These are phyloP conservation scores for Tricholauxania praeusta DNA, from an alignment of 2,888 invertebrate species.

Conservation along the genomic window DNA sequence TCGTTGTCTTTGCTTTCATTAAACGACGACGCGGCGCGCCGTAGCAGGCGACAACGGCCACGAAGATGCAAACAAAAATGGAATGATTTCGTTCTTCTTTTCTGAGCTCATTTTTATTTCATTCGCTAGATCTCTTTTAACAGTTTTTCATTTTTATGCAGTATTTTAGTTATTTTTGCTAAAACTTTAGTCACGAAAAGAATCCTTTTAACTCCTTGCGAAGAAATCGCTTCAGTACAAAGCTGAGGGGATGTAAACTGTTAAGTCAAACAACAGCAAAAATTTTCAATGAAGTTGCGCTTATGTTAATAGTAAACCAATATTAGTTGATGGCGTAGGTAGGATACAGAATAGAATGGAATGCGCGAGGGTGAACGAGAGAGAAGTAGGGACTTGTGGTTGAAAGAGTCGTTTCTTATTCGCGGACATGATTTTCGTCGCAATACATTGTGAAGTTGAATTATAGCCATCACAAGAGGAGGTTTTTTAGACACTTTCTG, in stretches of 20 bases:
- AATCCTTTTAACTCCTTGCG: constrained; percentile 46
- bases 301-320: constrained; percentile 40
- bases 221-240: not conserved
- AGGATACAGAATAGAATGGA: not conserved
- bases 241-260: not conserved
- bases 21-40: constrained; percentile 19
- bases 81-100: constrained; percentile 40
- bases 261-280: not conserved
- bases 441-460: not conserved
- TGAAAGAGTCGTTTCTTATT: not conserved
- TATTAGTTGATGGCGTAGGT: constrained; percentile 35
- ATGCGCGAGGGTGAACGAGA: not conserved
- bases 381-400: too few relatives aligned
- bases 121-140: constrained; percentile 7
- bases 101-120: constrained; percentile 43
- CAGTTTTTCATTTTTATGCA: not conserved
- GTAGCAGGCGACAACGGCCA: constrained; percentile 23
- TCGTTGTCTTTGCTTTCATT: constrained; percentile 28
- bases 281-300: constrained; percentile 4
- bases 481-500: too few relatives aligned
- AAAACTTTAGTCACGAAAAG: not conserved
- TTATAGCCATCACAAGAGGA: constrained; percentile 24
- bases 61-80: constrained; percentile 16
- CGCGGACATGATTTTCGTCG: not conserved
- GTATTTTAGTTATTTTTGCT: constrained; percentile 14